A percentile compares a stretch with the other conserved stretches of the same genome.
Conservation (phyloP, 2,113 vertebrate species). For the Rhynchopsitta pachyrhyncha region DNA sequence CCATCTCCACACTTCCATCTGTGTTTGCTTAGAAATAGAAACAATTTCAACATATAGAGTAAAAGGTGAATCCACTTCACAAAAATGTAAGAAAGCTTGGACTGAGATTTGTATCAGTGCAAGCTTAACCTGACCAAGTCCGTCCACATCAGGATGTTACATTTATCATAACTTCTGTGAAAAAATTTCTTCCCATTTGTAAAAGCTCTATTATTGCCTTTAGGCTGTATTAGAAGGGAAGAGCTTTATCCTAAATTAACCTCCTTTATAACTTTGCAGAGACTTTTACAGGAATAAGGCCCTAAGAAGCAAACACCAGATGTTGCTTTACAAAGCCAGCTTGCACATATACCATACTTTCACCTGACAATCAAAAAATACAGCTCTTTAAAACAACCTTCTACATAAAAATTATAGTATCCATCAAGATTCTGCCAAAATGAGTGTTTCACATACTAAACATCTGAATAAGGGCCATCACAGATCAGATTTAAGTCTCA, state of each 20-base stretch:
- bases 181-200: neutral
- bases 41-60: neutral
- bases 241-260: slow-evolving; percentile 34
- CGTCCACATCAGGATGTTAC: neutral
- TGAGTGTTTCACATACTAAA: slow-evolving; percentile 52
- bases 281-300: neutral
- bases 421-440: slow-evolving; percentile 60
- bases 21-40: neutral
- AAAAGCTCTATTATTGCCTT: neutral
- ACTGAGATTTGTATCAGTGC: neutral
- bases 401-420: slow-evolving; percentile 46
- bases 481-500: slow-evolving; percentile 54
- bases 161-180: neutral
- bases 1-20: neutral
- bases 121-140: neutral
- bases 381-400: slow-evolving; percentile 41
- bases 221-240: neutral
- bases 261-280: slow-evolving; percentile 16
- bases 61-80: neutral
- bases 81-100: neutral
- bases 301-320: slow-evolving; percentile 45
- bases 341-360: slow-evolving; percentile 48
- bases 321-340: slow-evolving; percentile 54
- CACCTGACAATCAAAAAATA: slow-evolving; percentile 48
- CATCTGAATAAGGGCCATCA: slow-evolving; percentile 37